These are phyloP conservation scores for Ophion ventricosus DNA, from an alignment of 2,888 invertebrate species.

Conservation along the genomic window DNA sequence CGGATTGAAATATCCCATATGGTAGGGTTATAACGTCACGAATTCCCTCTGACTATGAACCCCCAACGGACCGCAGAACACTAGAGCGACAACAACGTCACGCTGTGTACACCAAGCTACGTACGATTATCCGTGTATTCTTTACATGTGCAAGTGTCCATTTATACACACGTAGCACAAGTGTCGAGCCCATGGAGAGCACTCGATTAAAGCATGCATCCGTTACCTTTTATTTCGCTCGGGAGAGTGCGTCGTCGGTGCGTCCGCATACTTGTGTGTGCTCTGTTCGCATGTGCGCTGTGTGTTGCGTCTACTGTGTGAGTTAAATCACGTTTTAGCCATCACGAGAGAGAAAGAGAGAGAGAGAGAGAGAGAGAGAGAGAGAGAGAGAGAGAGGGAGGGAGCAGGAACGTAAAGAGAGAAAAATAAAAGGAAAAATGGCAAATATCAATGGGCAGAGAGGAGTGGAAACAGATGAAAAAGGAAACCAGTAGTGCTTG, in stretches of 20 bases:
- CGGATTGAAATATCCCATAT: conserved; percentile 10
- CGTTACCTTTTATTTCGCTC: conserved; percentile 64
- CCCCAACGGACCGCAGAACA: conserved; percentile 50
- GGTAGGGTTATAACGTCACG: conserved; percentile 1
- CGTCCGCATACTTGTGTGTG: conserved; percentile 4
- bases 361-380: background rate
- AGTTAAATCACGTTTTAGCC: conserved; percentile 41
- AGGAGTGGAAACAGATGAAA: conserved; percentile 16
- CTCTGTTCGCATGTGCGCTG: background rate
- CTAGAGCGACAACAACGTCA: conserved; percentile 43
- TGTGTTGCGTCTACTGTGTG: background rate
- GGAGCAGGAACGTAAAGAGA: too few species aligned
- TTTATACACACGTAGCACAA: conserved; percentile 30
- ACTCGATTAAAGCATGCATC: conserved; percentile 65
- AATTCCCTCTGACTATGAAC: conserved; percentile 34
- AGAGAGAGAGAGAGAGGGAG: background rate
- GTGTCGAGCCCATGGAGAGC: conserved; percentile 51
- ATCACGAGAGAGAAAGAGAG: background rate
- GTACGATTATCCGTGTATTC: conserved; percentile 26
- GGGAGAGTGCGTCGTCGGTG: conserved; percentile 21
- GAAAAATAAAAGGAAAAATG: conserved; percentile 17
- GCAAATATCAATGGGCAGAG: background rate
- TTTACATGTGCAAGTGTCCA: conserved; percentile 33
- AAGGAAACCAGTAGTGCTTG: conserved; percentile 6
- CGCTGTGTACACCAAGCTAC: conserved; percentile 15